Evolutionary conservation across 2,888 invertebrate genomes (phyloP).

Genomic region (Hyles lineata): DNA sequence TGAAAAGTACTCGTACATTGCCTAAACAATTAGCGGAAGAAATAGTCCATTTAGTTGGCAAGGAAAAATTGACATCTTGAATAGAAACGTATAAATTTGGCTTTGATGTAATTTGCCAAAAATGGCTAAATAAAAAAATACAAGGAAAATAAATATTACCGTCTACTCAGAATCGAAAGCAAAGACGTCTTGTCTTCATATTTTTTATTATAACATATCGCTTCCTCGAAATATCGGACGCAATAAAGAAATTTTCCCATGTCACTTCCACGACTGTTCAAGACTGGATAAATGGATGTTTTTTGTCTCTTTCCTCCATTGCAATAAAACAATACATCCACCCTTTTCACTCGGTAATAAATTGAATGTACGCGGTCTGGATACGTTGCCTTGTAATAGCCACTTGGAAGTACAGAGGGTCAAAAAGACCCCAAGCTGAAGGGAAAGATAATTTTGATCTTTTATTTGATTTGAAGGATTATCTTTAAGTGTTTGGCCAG

Average conservation of each 20-base stretch:
- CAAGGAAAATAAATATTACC: background rate
- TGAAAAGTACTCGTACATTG: too few species aligned
- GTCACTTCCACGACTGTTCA: conserved; percentile 43
- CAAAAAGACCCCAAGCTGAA: conserved; percentile 38
- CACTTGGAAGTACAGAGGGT: conserved; percentile 38
- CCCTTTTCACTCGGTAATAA: conserved; percentile 29
- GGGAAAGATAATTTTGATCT: conserved; percentile 22
- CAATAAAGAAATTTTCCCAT: conserved; percentile 45
- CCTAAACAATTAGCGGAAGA: too few species aligned
- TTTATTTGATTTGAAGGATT: conserved; percentile 17
- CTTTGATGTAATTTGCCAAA: background rate
- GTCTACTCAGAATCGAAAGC: background rate
- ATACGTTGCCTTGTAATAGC: conserved; percentile 38
- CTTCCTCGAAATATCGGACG: conserved; percentile 31
- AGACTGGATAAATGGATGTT: conserved; percentile 38
- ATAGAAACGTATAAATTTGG: background rate
- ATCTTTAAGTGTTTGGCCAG: background rate
- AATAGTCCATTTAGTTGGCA: too few species aligned
- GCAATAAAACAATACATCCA: conserved; percentile 13
- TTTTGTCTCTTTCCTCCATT: conserved; percentile 38
- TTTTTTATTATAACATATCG: conserved; percentile 11
- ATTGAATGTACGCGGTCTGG: conserved; percentile 29
- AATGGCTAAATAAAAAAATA: background rate
- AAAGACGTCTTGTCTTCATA: conserved; percentile 6
- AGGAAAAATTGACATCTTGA: too few species aligned